Evolutionary conservation across 1,140 invertebrate genomes (phyloP).

Genomic region (Leguminivora glycinivorella): DNA sequence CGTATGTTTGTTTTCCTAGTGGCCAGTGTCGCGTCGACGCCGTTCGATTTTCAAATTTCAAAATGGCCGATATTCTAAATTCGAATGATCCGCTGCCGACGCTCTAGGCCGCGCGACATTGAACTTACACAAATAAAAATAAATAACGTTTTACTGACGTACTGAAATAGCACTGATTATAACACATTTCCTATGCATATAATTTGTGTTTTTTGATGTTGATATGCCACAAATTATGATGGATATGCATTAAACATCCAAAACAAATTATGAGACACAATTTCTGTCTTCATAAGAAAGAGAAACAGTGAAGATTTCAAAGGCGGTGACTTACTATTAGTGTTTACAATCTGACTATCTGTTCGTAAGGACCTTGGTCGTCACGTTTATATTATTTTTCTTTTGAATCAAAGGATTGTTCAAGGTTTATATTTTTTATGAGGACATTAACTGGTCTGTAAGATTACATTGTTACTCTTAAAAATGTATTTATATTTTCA

Average conservation of each 20-base stretch:
- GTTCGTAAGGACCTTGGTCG: background rate
- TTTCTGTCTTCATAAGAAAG: slow-evolving; percentile 27
- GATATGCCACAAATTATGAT: slow-evolving; percentile 7
- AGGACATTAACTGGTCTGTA: slow-evolving; percentile 6
- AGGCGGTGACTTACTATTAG: slow-evolving; percentile 9
- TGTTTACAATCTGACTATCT: background rate
- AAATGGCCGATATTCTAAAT: slow-evolving; percentile 16
- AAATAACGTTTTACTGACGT: slow-evolving; percentile 32
- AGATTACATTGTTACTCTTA: background rate
- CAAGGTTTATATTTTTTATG: slow-evolving; percentile 17
- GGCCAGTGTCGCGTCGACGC: slow-evolving; percentile 16
- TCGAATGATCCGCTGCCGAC: slow-evolving; percentile 31
- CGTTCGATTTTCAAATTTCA: slow-evolving; percentile 8
- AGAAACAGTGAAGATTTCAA: slow-evolving; percentile 17
- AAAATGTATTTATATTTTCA: background rate
- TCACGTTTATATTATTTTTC: slow-evolving; percentile 19
- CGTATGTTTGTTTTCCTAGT: slow-evolving; percentile 23
- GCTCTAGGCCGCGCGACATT: slow-evolving; percentile 45
- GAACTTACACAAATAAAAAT: slow-evolving; percentile 59
- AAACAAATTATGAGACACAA: slow-evolving; percentile 18
- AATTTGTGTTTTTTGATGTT: slow-evolving; percentile 26
- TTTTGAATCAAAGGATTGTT: slow-evolving; percentile 13
- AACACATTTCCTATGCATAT: slow-evolving; percentile 30
- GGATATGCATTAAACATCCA: slow-evolving; percentile 12
- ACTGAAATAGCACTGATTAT: slow-evolving; percentile 43